Conservation (phyloP, 1,140 invertebrate genomes). For the Cydia pomonella region DNA sequence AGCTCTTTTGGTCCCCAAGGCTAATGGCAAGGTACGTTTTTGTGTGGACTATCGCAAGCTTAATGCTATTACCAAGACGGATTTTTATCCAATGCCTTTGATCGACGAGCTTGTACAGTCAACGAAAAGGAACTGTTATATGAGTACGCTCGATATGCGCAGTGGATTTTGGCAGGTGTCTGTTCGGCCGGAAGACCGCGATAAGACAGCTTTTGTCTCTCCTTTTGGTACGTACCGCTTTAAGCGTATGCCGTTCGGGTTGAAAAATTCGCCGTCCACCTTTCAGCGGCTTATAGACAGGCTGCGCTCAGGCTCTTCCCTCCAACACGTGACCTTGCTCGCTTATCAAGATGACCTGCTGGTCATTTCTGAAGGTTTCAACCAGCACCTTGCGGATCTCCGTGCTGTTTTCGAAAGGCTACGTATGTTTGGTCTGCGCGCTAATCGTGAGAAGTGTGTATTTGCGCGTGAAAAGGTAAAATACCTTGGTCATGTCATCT, state of each 20-base stretch:
- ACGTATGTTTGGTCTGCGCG: constrained; percentile 35
- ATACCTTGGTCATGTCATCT: constrained; percentile 68
- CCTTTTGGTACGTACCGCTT: constrained; percentile 63
- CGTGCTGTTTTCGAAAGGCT: constrained; percentile 47
- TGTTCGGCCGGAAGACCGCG: constrained; percentile 43
- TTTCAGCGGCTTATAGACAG: constrained; percentile 72
- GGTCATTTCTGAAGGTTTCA: constrained; percentile 54
- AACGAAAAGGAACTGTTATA: constrained; percentile 56
- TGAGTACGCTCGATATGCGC: constrained; percentile 72
- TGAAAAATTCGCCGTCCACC: constrained; percentile 61
- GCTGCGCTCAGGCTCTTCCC: constrained; percentile 41
- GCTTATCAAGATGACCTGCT: constrained; percentile 75
- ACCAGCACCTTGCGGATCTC: constrained; percentile 56
- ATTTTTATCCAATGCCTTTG: constrained; percentile 77
- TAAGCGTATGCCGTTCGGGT: constrained; percentile 63
- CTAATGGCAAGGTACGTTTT: constrained; percentile 46
- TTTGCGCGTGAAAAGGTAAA: constrained; percentile 52
- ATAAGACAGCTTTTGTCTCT: constrained; percentile 77
- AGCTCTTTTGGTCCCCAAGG: constrained; percentile 77
- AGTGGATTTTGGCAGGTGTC: constrained; percentile 73
- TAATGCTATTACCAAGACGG: constrained; percentile 54
- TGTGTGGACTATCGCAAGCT: constrained; percentile 67
- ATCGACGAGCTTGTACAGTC: constrained; percentile 74
- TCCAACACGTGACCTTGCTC: constrained; percentile 47
- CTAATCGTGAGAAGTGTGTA: too few species aligned